Evolutionary conservation across 2,888 invertebrate species (phyloP).

Genomic region (Polydrusus tereticollis): DNA sequence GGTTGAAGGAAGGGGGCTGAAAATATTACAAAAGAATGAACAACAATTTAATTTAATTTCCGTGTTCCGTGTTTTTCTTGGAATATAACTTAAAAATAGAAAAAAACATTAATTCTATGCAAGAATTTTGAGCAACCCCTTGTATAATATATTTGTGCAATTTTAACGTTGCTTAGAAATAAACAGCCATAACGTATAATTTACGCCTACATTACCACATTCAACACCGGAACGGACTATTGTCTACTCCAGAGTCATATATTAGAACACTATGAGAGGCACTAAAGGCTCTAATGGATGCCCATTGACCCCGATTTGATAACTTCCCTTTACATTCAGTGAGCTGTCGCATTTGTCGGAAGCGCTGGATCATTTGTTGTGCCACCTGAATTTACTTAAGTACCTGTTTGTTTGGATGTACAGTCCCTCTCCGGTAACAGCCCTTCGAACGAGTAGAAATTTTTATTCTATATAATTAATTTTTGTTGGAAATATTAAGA

Average conservation of each 20-base stretch:
- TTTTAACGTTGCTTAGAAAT: neutral
- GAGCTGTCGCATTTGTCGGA: slow-evolving; percentile 18
- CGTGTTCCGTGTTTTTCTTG: too few species aligned
- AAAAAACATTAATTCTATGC: too few species aligned
- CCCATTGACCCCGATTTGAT: slow-evolving; percentile 12
- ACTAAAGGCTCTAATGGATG: slow-evolving; percentile 11
- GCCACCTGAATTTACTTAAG: slow-evolving; percentile 6
- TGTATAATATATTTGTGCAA: neutral
- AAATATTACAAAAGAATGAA: too few species aligned
- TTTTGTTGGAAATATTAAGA: neutral
- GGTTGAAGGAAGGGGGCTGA: too few species aligned
- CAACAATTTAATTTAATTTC: too few species aligned
- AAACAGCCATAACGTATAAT: neutral
- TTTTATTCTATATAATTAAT: too few species aligned
- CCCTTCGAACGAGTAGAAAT: too few species aligned
- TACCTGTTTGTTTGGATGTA: too few species aligned
- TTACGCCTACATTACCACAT: neutral
- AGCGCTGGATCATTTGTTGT: neutral
- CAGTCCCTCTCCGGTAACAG: too few species aligned
- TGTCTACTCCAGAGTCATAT: slow-evolving; percentile 7
- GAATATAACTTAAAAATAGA: too few species aligned
- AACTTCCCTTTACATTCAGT: slow-evolving; percentile 15
- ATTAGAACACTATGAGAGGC: slow-evolving; percentile 5
- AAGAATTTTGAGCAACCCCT: neutral
- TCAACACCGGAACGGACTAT: neutral